Conservation (phyloP, 2,797 vertebrate genomes). For the Gymnodraco acuticeps region DNA sequence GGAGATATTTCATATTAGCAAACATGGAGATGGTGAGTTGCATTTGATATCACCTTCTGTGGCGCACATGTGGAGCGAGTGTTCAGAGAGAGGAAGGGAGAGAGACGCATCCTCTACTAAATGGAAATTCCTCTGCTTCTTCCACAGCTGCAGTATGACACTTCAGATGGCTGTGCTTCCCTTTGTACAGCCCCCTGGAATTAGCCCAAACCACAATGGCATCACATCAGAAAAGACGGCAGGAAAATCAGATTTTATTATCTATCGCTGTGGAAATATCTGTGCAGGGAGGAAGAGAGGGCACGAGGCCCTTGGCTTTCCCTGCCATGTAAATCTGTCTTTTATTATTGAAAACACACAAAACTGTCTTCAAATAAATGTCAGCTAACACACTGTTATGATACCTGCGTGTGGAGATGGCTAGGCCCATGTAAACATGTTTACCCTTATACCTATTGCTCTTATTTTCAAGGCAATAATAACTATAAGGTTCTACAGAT, state of each 20-base stretch:
- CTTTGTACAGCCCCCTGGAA: slow-evolving; percentile 93
- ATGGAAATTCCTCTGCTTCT: slow-evolving; percentile 87
- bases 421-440: slow-evolving; percentile 38
- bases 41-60: slow-evolving; percentile 94
- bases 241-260: slow-evolving; percentile 88
- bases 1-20: slow-evolving; percentile 58
- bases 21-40: slow-evolving; percentile 79
- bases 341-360: slow-evolving; percentile 54
- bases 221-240: slow-evolving; percentile 89
- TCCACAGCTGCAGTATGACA: slow-evolving; percentile 92
- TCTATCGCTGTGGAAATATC: slow-evolving; percentile 86
- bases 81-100: slow-evolving; percentile 36
- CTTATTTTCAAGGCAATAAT: slow-evolving; percentile 28
- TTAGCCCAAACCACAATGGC: slow-evolving; percentile 93
- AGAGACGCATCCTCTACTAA: slow-evolving; percentile 82
- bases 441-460: slow-evolving; percentile 10
- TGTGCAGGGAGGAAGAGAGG: slow-evolving; percentile 68
- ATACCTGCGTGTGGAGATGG: slow-evolving; percentile 39
- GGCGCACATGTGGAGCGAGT: slow-evolving; percentile 88
- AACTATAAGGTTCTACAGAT: slow-evolving; percentile 16
- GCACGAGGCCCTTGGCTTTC: slow-evolving; percentile 66
- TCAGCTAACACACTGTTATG: slow-evolving; percentile 28
- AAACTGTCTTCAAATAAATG: slow-evolving; percentile 38
- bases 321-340: slow-evolving; percentile 62
- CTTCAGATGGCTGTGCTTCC: slow-evolving; percentile 92